These are phyloP conservation scores for Bombus difficillimus DNA, from an alignment of 1,140 invertebrate species.

Conservation along the genomic window DNA sequence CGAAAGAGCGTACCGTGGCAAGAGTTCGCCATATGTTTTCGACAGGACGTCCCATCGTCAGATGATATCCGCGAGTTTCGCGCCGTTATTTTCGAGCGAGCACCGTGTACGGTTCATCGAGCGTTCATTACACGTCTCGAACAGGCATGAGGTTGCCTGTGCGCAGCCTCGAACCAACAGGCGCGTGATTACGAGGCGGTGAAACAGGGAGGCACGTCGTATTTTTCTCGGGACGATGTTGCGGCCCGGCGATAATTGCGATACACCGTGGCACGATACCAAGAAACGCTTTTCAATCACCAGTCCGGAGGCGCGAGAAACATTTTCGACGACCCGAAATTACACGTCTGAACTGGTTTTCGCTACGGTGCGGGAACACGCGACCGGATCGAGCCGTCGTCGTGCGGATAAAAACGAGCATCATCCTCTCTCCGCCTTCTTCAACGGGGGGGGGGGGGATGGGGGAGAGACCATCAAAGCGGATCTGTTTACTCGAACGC, in stretches of 20 bases:
- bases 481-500: conserved; percentile 42
- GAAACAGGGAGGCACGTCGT: neutral
- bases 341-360: conserved; percentile 31
- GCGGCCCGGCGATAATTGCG: conserved; percentile 43
- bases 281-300: conserved; percentile 57
- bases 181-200: conserved; percentile 1
- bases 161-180: neutral
- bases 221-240: conserved; percentile 29
- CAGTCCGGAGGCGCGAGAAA: conserved; percentile 46
- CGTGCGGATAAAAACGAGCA: conserved; percentile 30
- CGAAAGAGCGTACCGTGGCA: neutral
- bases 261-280: conserved; percentile 52
- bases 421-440: neutral
- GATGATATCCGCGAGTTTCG: conserved; percentile 17
- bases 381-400: conserved; percentile 35
- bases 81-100: conserved; percentile 32
- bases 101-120: conserved; percentile 27
- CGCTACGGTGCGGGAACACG: conserved; percentile 12
- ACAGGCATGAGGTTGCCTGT: conserved; percentile 10
- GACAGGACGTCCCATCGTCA: neutral
- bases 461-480: conserved; percentile 42
- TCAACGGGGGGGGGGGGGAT: neutral
- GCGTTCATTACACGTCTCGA: conserved; percentile 45
- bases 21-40: neutral
- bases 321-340: conserved; percentile 45